Evolutionary conservation across 2,797 vertebrate genomes (phyloP).

Genomic region (Carcharodon carcharias): DNA sequence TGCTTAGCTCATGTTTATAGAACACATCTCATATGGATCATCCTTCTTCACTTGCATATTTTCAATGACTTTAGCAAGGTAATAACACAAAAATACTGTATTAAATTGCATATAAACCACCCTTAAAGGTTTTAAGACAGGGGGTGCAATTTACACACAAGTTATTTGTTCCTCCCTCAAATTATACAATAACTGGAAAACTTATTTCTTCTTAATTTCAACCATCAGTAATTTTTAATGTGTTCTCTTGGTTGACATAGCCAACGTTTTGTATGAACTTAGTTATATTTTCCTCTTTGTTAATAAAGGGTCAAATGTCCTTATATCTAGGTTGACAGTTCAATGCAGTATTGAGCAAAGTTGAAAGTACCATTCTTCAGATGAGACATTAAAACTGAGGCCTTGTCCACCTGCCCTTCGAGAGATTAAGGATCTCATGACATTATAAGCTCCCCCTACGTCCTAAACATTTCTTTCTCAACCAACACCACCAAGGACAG

Average conservation of each 20-base stretch:
- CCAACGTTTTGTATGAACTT: neutral
- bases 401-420: too few species aligned
- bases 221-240: neutral
- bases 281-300: neutral
- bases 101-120: neutral
- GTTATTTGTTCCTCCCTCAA: neutral
- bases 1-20: constrained; percentile 79
- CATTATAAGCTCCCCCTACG: neutral
- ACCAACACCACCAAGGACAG: neutral
- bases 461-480: neutral
- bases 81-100: constrained; percentile 44
- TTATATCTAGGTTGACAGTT: neutral
- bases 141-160: neutral
- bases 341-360: neutral
- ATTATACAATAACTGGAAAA: neutral
- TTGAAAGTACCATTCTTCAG: neutral
- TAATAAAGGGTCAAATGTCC: neutral
- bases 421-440: neutral
- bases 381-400: neutral
- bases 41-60: constrained; percentile 61
- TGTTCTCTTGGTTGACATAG: neutral
- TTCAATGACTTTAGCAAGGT: constrained; percentile 54
- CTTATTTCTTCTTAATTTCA: neutral
- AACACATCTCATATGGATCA: constrained; percentile 76
- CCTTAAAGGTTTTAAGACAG: neutral